Evolutionary conservation across 2,888 invertebrate species (phyloP), one percentile per base, ranked within the genome.

Genomic region (Stictocephala bisonia): DNA sequence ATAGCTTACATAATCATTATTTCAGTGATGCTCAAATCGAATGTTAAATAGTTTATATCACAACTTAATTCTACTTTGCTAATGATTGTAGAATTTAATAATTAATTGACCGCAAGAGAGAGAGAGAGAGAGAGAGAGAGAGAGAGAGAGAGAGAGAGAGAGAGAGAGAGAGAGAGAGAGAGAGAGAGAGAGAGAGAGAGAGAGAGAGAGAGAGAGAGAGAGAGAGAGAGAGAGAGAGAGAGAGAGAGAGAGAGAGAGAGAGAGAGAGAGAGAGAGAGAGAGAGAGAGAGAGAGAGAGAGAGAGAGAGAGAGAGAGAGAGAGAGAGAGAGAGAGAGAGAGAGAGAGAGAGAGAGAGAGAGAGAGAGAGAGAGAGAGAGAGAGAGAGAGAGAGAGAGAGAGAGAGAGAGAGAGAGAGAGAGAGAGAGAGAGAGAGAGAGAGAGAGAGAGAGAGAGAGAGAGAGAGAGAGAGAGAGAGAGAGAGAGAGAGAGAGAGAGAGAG

Each of bases 131-230:
- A n/a, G n/a, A 53, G 53, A 53, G 53, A 53, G 22, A 53, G 60
- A 60, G 29, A 20, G 60, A 31, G 31, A 20, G 60, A 60, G 60
- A 9, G 35, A 24, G 53, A 64, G 74, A 64, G 75, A 48, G 72
- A 68, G 60, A 11, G 26, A 40, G 31, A 31, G 60, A 35, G 50
- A 53, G 53, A 53, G 24, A 24, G 24, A 24, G 53, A 53, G 53
- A 24, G 24, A 24, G 53, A 53, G 53, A 24, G 24, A 24, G 53
- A 53, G 24, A 24, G 24, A 53, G 53, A 53, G 53, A 24, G 24
- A 24, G 53, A 53, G 53, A 24, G 24, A 24, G 53, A 53, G 53
- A 24, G 24, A 24, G 53, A 53, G 53, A 24, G 24, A 24, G 24
- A 53, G 53, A 24, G 24, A 24, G 53, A 53, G 53, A 24, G 24